phyloP scores from a whole-genome alignment of 1,140 invertebrate genomes.

The Pseudomyrmex flavicornis region DNA sequence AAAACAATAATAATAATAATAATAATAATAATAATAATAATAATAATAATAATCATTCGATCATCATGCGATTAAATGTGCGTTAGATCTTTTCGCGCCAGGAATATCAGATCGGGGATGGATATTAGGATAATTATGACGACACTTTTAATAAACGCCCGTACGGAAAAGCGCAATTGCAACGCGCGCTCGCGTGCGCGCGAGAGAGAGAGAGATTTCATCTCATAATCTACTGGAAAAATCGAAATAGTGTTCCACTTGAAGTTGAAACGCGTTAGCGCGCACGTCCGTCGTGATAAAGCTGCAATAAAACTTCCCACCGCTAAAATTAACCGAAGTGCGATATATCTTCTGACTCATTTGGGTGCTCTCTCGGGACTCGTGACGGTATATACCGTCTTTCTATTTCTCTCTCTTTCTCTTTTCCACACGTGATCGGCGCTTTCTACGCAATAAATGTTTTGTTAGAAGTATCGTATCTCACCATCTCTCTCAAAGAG shows the following conservation, averaged over 20 bases:
- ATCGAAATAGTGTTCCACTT: neutral
- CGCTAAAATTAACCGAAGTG: conserved; percentile 50
- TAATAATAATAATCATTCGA: neutral
- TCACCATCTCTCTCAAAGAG: neutral
- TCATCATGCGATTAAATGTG: conserved; percentile 13
- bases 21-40: no score
- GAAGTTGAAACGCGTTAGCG: conserved; percentile 1
- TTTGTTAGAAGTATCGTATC: conserved; percentile 39
- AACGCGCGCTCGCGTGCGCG: neutral
- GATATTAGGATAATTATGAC: conserved; percentile 19
- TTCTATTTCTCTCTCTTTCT: no score
- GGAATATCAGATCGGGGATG: no score
- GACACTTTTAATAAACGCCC: neutral
- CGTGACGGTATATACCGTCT: neutral
- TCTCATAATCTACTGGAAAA: conserved; percentile 8
- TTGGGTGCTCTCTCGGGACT: conserved; percentile 24
- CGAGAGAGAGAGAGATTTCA: neutral
- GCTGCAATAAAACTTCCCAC: conserved; percentile 47
- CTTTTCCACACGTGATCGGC: conserved; percentile 17
- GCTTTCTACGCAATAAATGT: conserved; percentile 44
- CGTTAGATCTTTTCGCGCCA: conserved; percentile 4
- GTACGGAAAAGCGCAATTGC: neutral
- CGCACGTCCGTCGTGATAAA: conserved; percentile 4
- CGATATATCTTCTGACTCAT: conserved; percentile 50
- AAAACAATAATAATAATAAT: no score